Conservation (phyloP, 2,113 vertebrate genomes). For the Ceyx melanurus region DNA sequence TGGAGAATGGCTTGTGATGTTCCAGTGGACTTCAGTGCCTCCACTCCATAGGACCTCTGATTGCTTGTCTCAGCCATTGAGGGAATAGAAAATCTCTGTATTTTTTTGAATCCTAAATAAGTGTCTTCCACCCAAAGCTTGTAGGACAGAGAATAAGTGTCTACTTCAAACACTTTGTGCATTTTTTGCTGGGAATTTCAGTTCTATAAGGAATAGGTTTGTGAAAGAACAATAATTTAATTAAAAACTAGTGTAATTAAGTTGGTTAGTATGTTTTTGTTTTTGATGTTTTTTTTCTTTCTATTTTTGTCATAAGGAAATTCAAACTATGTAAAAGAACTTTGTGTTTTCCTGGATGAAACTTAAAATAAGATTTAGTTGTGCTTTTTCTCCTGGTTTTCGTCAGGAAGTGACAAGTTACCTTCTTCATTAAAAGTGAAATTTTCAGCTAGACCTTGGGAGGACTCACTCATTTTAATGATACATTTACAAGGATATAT, state of each 20-base stretch:
- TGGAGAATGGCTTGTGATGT: not conserved
- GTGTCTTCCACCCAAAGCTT: not conserved
- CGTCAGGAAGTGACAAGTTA: not conserved
- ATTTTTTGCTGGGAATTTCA: not conserved
- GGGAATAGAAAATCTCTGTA: not conserved
- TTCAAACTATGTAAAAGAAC: not conserved
- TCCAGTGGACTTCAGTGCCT: not conserved
- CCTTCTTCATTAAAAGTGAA: not conserved
- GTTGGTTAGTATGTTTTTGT: too few relatives aligned
- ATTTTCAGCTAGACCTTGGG: not conserved
- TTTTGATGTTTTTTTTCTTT: not conserved
- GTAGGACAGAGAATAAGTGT: not conserved
- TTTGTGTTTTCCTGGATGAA: not conserved
- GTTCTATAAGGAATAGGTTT: not conserved
- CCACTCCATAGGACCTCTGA: not conserved
- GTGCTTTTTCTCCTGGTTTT: not conserved
- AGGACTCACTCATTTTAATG: not conserved
- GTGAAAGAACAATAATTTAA: not conserved
- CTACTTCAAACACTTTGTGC: not conserved
- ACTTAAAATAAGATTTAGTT: not conserved
- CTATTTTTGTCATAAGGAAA: not conserved
- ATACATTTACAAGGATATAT: not conserved
- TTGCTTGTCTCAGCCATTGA: not conserved
- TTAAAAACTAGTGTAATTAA: not conserved
- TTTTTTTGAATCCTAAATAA: not conserved